These are phyloP conservation scores for Hypselothyrea guttata DNA, from an alignment of 2,888 invertebrate genomes.

Conservation along the genomic window DNA sequence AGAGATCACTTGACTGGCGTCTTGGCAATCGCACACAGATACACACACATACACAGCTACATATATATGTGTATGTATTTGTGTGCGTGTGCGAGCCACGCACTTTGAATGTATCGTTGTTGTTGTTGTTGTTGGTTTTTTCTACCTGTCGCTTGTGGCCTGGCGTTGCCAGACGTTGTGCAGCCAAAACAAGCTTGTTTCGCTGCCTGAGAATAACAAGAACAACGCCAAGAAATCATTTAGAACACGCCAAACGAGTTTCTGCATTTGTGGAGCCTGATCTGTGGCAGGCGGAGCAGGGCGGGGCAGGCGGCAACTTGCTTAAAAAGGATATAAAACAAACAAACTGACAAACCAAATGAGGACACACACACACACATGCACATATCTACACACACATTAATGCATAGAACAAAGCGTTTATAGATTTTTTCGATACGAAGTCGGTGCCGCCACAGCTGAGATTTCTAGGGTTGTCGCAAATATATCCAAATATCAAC, in stretches of 20 bases:
- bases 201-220: slow-evolving; percentile 26
- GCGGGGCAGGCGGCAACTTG: slow-evolving; percentile 32
- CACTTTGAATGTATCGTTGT: slow-evolving; percentile 50
- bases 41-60: slow-evolving; percentile 15
- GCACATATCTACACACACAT: slow-evolving; percentile 17
- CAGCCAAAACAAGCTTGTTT: slow-evolving; percentile 67
- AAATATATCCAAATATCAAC: no score
- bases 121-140: slow-evolving; percentile 35
- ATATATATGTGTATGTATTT: background rate
- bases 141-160: slow-evolving; percentile 67
- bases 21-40: slow-evolving; percentile 21
- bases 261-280: slow-evolving; percentile 48
- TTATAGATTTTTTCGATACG: slow-evolving; percentile 53
- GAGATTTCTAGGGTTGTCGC: slow-evolving; percentile 55
- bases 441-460: slow-evolving; percentile 40
- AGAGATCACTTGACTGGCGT: slow-evolving; percentile 49
- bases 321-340: slow-evolving; percentile 66
- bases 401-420: slow-evolving; percentile 13
- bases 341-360: no score
- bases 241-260: slow-evolving; percentile 75
- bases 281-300: slow-evolving; percentile 10
- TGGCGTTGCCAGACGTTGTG: slow-evolving; percentile 55
- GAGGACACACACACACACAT: slow-evolving; percentile 29
- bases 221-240: slow-evolving; percentile 53
- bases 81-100: slow-evolving; percentile 21